Conservation (phyloP, 2,113 vertebrate genomes). For the Misgurnus mizolepis region DNA sequence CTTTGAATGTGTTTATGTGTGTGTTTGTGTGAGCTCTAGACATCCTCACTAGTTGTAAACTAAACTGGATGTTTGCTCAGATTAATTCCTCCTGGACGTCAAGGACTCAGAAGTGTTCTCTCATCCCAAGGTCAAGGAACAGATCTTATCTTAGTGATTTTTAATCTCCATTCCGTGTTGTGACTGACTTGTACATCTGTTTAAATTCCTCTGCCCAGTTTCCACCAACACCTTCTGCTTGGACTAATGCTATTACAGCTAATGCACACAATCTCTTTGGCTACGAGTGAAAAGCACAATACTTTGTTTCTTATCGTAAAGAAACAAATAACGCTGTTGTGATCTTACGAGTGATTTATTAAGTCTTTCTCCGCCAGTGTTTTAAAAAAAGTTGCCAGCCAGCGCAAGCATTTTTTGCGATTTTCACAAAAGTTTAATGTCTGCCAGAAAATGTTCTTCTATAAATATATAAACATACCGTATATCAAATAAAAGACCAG, state of each 20-base stretch:
- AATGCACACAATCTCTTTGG: conserved; percentile 31
- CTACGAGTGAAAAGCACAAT: not conserved
- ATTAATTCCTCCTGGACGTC: not conserved
- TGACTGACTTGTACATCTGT: conserved; percentile 28
- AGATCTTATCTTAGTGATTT: conserved; percentile 10
- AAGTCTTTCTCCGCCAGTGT: too few relatives aligned
- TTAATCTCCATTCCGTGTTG: conserved; percentile 37
- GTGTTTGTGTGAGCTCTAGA: not conserved
- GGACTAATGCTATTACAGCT: conserved; percentile 38
- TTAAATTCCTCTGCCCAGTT: not conserved
- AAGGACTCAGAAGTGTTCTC: not conserved
- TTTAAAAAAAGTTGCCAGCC: too few relatives aligned
- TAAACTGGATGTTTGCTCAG: not conserved
- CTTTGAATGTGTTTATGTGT: not conserved
- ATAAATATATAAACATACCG: too few relatives aligned
- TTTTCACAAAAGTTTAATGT: too few relatives aligned
- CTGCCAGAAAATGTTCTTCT: too few relatives aligned
- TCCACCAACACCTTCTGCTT: conserved; percentile 26
- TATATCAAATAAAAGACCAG: too few relatives aligned
- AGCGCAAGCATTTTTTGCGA: too few relatives aligned
- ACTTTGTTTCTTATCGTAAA: not conserved
- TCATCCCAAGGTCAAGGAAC: conserved; percentile 11
- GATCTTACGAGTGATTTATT: not conserved
- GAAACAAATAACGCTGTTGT: not conserved
- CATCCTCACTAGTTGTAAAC: not conserved